Conservation (phyloP, 2,113 vertebrate genomes). For the Eidolon helvum region DNA sequence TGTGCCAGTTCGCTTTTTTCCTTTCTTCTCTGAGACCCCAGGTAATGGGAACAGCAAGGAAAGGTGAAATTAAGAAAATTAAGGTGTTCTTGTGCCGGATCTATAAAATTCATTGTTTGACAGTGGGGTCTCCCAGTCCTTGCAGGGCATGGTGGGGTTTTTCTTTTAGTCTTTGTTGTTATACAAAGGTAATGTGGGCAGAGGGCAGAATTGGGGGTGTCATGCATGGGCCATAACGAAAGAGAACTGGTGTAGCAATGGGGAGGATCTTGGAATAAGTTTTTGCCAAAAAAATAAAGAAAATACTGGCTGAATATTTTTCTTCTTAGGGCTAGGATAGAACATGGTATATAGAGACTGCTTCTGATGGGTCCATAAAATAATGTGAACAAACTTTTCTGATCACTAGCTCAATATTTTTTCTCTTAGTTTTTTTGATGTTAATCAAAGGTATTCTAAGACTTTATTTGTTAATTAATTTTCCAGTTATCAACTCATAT, state of each 20-base stretch:
- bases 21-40: neutral
- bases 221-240: neutral
- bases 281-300: neutral
- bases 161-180: neutral
- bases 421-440: neutral
- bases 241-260: neutral
- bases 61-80: conserved; percentile 35
- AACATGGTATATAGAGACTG: neutral
- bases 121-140: neutral
- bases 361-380: neutral
- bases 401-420: neutral
- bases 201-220: neutral
- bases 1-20: neutral
- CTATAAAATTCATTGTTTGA: neutral
- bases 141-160: neutral
- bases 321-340: neutral
- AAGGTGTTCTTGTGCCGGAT: neutral
- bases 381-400: neutral
- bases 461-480: conserved; percentile 30
- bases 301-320: neutral
- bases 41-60: neutral
- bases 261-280: neutral
- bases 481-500: neutral
- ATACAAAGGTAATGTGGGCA: neutral
- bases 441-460: conserved; percentile 9